Conservation (phyloP, 1,140 invertebrate species). For the Solenopsis invicta region DNA sequence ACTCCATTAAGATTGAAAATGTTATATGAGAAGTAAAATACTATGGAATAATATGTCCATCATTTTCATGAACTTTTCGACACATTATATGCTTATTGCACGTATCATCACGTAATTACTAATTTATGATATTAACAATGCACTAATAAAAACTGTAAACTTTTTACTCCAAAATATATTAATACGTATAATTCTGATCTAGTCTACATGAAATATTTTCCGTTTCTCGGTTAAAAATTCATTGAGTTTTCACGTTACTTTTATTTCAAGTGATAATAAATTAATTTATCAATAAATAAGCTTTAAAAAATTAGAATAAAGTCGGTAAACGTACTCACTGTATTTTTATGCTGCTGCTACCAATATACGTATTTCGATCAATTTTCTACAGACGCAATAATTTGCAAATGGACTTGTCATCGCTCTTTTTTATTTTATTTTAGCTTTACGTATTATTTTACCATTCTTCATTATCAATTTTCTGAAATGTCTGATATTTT, state of each 20-base stretch:
- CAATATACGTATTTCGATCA: background rate
- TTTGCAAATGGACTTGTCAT: background rate
- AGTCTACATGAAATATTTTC: background rate
- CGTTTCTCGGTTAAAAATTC: background rate
- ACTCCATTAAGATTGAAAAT: slow-evolving; percentile 43
- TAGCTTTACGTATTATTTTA: background rate
- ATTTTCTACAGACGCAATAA: background rate
- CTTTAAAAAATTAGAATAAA: background rate
- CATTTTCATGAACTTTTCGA: slow-evolving; percentile 15
- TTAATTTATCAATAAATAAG: background rate
- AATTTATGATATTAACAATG: background rate
- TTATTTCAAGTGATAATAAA: background rate
- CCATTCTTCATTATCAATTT: background rate
- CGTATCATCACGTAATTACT: background rate
- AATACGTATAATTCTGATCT: background rate
- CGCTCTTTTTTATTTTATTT: background rate
- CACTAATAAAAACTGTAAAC: background rate
- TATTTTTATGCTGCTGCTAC: background rate
- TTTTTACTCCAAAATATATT: background rate
- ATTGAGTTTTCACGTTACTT: background rate
- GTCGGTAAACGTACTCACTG: background rate
- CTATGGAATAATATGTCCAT: slow-evolving; percentile 35
- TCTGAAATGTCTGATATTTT: background rate
- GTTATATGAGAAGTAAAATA: slow-evolving; percentile 37
- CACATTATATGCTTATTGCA: background rate